Conservation (phyloP, 1,140 invertebrate species). For the Drosophila baimaii region DNA sequence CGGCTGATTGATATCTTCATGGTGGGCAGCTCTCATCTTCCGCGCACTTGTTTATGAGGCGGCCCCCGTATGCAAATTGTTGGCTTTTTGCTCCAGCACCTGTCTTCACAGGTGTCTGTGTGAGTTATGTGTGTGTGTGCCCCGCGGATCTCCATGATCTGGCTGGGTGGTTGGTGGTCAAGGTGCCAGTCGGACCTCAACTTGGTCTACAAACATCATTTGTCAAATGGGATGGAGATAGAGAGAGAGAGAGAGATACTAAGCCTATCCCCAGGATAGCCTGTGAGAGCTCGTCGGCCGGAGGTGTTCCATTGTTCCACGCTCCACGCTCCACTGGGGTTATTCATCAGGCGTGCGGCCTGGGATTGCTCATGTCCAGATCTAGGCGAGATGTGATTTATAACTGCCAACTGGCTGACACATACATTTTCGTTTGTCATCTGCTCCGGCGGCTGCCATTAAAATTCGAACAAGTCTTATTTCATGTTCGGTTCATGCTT, state of each 20-base stretch:
- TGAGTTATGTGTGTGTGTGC: conserved; percentile 75
- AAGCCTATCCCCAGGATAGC: conserved; percentile 40
- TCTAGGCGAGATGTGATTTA: conserved; percentile 52
- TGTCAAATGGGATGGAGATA: conserved; percentile 33
- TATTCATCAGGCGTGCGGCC: conserved; percentile 36
- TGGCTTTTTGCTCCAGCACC: conserved; percentile 54
- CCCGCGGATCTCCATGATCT: conserved; percentile 17
- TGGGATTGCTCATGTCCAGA: conserved; percentile 51
- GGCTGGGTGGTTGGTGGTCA: conserved; percentile 33
- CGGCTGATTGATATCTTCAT: conserved; percentile 64
- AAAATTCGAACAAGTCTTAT: conserved; percentile 62
- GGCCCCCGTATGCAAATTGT: conserved; percentile 65
- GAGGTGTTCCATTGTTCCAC: conserved; percentile 51
- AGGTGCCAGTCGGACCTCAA: conserved; percentile 44
- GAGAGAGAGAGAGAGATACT: not conserved
- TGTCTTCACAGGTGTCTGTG: conserved; percentile 61
- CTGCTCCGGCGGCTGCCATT: conserved; percentile 57
- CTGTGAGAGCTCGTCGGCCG: conserved; percentile 36
- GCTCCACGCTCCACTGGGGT: conserved; percentile 46
- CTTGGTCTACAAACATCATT: conserved; percentile 48
- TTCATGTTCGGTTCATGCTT: conserved; percentile 51
- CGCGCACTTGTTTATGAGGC: conserved; percentile 68
- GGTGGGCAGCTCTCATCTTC: conserved; percentile 37
- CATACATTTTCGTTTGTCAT: conserved; percentile 59
- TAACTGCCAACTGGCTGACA: conserved; percentile 45